A percentile compares a stretch with the other conserved stretches of the same genome.
Evolutionary conservation across 2,797 vertebrate genomes (phyloP).

Genomic region (Notolabrus celidotus): DNA sequence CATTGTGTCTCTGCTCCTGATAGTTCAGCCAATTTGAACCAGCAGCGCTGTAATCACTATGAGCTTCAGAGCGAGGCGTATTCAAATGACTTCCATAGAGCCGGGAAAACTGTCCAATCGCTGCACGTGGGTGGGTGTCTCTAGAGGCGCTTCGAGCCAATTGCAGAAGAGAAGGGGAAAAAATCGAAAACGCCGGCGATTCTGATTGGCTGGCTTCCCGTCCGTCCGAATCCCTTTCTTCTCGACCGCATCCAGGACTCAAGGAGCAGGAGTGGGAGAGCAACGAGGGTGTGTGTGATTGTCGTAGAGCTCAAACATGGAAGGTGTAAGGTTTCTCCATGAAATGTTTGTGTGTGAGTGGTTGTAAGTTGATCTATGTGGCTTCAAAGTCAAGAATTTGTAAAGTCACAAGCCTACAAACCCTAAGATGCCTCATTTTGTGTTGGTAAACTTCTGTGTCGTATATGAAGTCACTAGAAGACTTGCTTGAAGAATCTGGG

Average conservation of each 20-base stretch:
- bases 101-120: slow-evolving; percentile 81
- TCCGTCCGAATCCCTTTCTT: slow-evolving; percentile 50
- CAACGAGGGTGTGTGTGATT: too few species aligned
- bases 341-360: slow-evolving; percentile 67
- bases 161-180: slow-evolving; percentile 18
- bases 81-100: slow-evolving; percentile 79
- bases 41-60: slow-evolving; percentile 31
- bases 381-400: slow-evolving; percentile 29
- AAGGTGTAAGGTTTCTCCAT: slow-evolving; percentile 72
- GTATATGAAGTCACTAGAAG: neutral
- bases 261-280: slow-evolving; percentile 2
- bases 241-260: slow-evolving; percentile 28
- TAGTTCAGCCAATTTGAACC: slow-evolving; percentile 61
- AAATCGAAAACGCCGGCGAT: slow-evolving; percentile 66
- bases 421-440: neutral
- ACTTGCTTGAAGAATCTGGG: neutral
- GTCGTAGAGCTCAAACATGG: slow-evolving; percentile 55
- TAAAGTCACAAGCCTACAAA: neutral
- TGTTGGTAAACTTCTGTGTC: neutral
- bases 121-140: slow-evolving; percentile 25
- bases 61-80: slow-evolving; percentile 70
- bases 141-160: slow-evolving; percentile 52
- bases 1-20: slow-evolving; percentile 53
- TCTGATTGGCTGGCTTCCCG: slow-evolving; percentile 74
- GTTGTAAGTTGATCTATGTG: slow-evolving; percentile 20